A percentile compares a stretch with the other conserved stretches of the same genome.
Conservation (phyloP, 2,888 invertebrate species). For the Chelonus formosanus region DNA sequence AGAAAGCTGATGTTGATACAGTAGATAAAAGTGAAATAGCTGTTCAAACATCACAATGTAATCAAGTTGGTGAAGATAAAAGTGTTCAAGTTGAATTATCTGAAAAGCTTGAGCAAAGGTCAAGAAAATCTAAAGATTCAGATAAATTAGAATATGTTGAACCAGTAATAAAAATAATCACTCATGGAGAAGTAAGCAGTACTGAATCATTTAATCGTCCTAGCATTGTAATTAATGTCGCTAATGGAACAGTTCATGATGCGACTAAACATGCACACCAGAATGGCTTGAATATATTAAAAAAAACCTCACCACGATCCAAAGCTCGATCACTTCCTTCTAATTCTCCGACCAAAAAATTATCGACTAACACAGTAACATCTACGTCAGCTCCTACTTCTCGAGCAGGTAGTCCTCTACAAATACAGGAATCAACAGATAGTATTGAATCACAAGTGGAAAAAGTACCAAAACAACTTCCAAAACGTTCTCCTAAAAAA, state of each 20-base stretch:
- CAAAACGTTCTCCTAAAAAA: too few species aligned
- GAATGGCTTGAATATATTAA: constrained; percentile 40
- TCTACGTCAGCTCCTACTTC: constrained; percentile 45
- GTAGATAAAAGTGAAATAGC: constrained; percentile 48
- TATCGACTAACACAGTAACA: constrained; percentile 27
- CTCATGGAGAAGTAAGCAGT: constrained; percentile 46
- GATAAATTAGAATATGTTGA: constrained; percentile 44
- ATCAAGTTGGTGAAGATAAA: constrained; percentile 43
- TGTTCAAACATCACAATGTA: constrained; percentile 47
- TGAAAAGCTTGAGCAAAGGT: background rate
- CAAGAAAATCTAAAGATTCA: constrained; percentile 12
- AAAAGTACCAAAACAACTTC: background rate
- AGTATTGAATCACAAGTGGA: background rate
- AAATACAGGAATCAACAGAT: constrained; percentile 8
- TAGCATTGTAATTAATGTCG: constrained; percentile 51
- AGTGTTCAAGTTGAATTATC: constrained; percentile 46
- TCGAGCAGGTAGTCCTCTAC: constrained; percentile 43
- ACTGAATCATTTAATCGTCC: constrained; percentile 41
- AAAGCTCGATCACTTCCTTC: constrained; percentile 46
- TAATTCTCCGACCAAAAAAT: constrained; percentile 44
- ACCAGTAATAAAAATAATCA: constrained; percentile 53
- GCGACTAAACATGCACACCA: background rate
- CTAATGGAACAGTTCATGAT: constrained; percentile 48
- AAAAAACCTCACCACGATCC: constrained; percentile 39
- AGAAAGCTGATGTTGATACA: constrained; percentile 27